Evolutionary conservation across 2,888 invertebrate species (phyloP).

Genomic region (Arrhopalites spinosus): DNA sequence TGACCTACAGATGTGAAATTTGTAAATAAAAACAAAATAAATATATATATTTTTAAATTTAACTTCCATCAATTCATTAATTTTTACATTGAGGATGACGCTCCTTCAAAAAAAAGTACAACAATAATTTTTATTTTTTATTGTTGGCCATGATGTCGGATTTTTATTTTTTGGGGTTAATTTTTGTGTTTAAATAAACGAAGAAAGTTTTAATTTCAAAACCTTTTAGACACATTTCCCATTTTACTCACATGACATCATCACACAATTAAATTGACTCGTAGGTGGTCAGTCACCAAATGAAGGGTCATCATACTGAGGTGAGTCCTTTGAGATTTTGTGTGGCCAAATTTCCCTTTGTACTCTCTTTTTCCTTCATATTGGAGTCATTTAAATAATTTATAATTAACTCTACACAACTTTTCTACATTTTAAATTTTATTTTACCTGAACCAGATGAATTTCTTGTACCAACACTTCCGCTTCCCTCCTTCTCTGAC

Average conservation of each 20-base stretch:
- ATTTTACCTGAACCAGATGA: background rate
- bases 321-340: background rate
- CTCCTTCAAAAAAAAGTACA: no score
- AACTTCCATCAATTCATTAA: no score
- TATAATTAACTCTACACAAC: background rate
- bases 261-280: no score
- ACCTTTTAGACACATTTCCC: no score
- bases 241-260: no score
- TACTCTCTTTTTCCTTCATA: background rate
- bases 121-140: no score
- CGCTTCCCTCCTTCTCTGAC: background rate
- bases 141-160: no score
- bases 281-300: slow-evolving; percentile 11
- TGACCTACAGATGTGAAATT: slow-evolving; percentile 5
- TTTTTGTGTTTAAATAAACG: no score
- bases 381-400: no score
- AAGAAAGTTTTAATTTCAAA: no score
- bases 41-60: background rate
- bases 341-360: slow-evolving; percentile 1
- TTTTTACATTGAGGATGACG: no score
- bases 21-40: background rate
- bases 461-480: background rate
- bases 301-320: background rate
- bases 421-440: background rate
- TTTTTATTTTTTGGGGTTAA: no score